Base-by-base conservation (phyloP, 2,888 invertebrate genomes). In the Peribatodes rhomboidaria region DNA sequence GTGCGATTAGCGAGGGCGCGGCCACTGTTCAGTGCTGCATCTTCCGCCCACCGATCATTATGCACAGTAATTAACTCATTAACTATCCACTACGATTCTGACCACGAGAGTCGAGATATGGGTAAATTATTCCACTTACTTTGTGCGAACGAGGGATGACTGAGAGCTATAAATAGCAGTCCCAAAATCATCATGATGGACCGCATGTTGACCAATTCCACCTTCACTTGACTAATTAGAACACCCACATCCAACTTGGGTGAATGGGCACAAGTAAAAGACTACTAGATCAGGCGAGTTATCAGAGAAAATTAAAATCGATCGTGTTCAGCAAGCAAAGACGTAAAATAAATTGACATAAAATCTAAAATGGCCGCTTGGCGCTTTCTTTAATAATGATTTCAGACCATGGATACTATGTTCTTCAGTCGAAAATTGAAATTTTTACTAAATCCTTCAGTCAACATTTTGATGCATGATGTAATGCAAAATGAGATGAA, bases 81-180 rank as follows among this genome's bases (percentile, higher is more conserved):
- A 41, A 41, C 9, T 14, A 54, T n/a, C 18, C 18, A 57, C 7
- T 14, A 13, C 22, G 31, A 49, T 16, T n/a, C 27, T 1, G n/a
- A 47, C 33, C 16, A 33, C 16, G 10, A 33, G 6, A 27, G 2
- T 33, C 14, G 11, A 16, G 1, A 18, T 11, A 14, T 9, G 7
- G 11, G 8, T 8, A 14, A 31, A 31, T 10, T 9, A 47, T 31
- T 22, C 11, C 67, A 82, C 84, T 84, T 74, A 85, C 84, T 82
- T 77, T 84, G 83, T 70, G 81, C 81, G 68, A 76, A 70, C 65
- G 81, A 76, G 60, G 81, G 77, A 74, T 75, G 77, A 67, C 73
- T 76, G 67, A 69, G 75, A 50, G 81, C 83, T 84, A 84, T 79
- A 82, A 85, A 84, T 85, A 85, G 85, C 75, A 81, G 70, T 13